Base-by-base conservation (phyloP, 2,797 vertebrate species). In the Miichthys miiuy region DNA sequence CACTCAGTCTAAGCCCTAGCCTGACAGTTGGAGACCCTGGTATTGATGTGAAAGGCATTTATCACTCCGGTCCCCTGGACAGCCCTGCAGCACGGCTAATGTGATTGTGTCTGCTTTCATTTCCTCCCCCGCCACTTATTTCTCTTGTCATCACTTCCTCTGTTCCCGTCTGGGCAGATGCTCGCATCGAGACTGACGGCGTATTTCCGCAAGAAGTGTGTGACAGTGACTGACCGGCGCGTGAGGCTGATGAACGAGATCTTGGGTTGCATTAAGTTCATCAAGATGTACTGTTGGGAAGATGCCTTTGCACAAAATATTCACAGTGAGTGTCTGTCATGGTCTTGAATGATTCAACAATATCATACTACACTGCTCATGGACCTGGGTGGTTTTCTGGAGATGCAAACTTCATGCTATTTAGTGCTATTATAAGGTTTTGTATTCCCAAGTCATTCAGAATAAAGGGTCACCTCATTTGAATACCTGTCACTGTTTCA, bases 281-380 rank as follows among this genome's bases (percentile, higher is more conserved):
- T 97, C 93, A 97, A 97, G 94, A 96, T 96, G 96, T 96, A 96
- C 80, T 96, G 96, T 86, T 97, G 96, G 96, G 96, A 97, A 77
- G 93, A 94, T 17, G 92, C 90, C 46, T 97, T 97, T 41, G 85
- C 95, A n/a, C 89, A 90, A n/a, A 96, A 95, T 78, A 68, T 97
- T 69, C 90, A 93, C 80, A 95, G 96, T 97, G 88, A 95, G 96
- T 93, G 58, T 3, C 64, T 48, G 56, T 44, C 68, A 7, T 58
- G 20, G 64, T 68, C 47, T 50, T 17, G 8, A 52, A 77, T 81
- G 85, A 87, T 67, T 90, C 48, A 6, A 61, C 73, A 6, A 27
- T 44, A 23, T 72, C 23, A 56, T 58, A 27, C 77, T 10, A 18
- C 44, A 34, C 27, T 30, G 17, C 48, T 76, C 63, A 57, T 75